Evolutionary conservation across 1,140 invertebrate species (phyloP).

Genomic region (Holcopasites calliopsidis): DNA sequence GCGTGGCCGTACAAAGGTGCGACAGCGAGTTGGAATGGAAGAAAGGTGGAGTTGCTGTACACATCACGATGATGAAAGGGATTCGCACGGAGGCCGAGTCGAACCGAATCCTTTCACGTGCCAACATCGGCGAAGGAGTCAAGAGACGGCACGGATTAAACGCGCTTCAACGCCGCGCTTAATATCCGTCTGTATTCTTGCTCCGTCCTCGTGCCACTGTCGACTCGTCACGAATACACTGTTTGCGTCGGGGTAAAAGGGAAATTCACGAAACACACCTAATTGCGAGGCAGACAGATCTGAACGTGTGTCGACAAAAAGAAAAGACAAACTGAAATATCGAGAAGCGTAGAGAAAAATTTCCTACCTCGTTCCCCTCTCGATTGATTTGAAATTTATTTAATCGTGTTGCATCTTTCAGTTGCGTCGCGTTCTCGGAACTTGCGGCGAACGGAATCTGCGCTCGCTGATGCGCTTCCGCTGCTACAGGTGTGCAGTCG

Average conservation of each 20-base stretch:
- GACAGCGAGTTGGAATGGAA: not conserved
- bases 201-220: not conserved
- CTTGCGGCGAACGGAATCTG: not conserved
- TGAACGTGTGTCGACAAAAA: too few species aligned
- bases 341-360: too few species aligned
- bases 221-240: not conserved
- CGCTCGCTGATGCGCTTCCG: not conserved
- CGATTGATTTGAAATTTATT: too few species aligned
- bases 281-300: not conserved
- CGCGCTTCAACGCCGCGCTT: slow-evolving; percentile 16
- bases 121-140: slow-evolving; percentile 15
- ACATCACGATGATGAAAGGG: slow-evolving; percentile 53
- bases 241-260: not conserved
- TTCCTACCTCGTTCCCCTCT: too few species aligned
- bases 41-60: not conserved
- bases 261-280: not conserved
- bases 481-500: slow-evolving; percentile 3
- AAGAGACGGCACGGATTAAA: slow-evolving; percentile 31
- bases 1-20: not conserved
- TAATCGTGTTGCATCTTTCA: too few species aligned
- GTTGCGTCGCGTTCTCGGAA: not conserved
- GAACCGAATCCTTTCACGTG: slow-evolving; percentile 24
- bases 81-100: slow-evolving; percentile 23
- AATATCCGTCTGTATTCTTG: slow-evolving; percentile 7
- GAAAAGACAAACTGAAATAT: too few species aligned